Evolutionary conservation across 2,888 invertebrate genomes (phyloP).

Genomic region (Nomada lathburiana): DNA sequence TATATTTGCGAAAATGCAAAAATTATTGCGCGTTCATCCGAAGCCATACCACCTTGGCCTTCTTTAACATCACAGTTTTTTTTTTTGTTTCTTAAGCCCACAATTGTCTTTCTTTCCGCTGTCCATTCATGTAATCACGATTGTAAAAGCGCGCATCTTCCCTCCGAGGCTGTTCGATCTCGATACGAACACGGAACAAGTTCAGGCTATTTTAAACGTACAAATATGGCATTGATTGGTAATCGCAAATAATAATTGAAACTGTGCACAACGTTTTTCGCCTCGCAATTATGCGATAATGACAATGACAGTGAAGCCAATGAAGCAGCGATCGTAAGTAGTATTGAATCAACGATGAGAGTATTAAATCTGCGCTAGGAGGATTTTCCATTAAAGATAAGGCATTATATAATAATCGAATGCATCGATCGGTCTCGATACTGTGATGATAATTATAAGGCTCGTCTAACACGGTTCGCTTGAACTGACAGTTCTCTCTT

Average conservation of each 20-base stretch:
- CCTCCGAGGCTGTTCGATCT: background rate
- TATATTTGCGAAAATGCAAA: conserved; percentile 55
- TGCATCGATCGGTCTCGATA: background rate
- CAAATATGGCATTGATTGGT: conserved; percentile 17
- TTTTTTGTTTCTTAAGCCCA: conserved; percentile 11
- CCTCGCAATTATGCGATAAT: background rate
- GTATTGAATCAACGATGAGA: conserved; percentile 27
- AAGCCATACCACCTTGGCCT: conserved; percentile 41
- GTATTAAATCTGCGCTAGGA: conserved; percentile 17
- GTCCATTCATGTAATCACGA: conserved; percentile 10
- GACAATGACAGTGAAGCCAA: background rate
- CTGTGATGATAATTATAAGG: conserved; percentile 11
- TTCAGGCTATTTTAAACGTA: conserved; percentile 1
- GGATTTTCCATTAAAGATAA: conserved; percentile 16
- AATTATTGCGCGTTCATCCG: conserved; percentile 63
- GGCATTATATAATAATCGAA: conserved; percentile 3
- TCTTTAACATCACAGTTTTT: conserved; percentile 60
- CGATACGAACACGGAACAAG: conserved; percentile 2
- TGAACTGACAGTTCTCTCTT: background rate
- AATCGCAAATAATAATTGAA: conserved; percentile 24
- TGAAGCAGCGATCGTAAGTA: conserved; percentile 26
- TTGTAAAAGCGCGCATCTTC: conserved; percentile 7
- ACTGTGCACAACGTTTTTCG: conserved; percentile 15
- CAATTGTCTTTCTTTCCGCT: background rate
- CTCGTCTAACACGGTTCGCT: conserved; percentile 8